Evolutionary conservation across 1,140 invertebrate genomes (phyloP), one percentile per base, ranked within the genome.

Genomic region (Drosophila ercepeae): DNA sequence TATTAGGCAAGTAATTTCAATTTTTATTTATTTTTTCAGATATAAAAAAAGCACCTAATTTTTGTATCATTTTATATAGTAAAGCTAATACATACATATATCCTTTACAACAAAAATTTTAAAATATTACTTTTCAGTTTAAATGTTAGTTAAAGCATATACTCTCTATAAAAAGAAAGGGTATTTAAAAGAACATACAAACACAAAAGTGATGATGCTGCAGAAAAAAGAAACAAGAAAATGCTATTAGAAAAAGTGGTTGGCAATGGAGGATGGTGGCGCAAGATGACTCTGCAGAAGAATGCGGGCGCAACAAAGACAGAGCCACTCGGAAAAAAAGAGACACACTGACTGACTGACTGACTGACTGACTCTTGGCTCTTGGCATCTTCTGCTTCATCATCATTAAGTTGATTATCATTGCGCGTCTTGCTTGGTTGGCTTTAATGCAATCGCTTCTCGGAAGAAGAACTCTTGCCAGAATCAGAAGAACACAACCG

Each of bases 201-300:
- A 75, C 70, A 68, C 50, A 76, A 55, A 61, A 52, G 60, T 68
- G 75, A 83, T 84, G 79, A 84, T 83, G 79, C 42, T 75, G 79
- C 79, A 84, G 71, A 84, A 84, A 79, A 65, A 63, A 78, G 70
- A 75, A 84, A 79, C 71, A 63, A 78, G 70, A 75, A 81, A 75
- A 60, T 41, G 55, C 72, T 72, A 86, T 84, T 86, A 86, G 82
- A 81, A 78, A 55, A 68, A 57, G 51, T 51, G 46, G 55, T 42
- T 69, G 65, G 45, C 44, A 64, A 42, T 51, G 18, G 52, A 44
- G 63, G 21, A 39, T 13, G 42, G 50, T 27, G 29, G 25, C 18
- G 39, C 16, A 51, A 63, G 27, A 44, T n/a, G 53, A 36, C 9
- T 45, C 36, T 39, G 27, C 42, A 54, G 34, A 36, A 68, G 64